phyloP scores from a whole-genome alignment of 2,113 vertebrate species.

The Todiramphus saurophagus region DNA sequence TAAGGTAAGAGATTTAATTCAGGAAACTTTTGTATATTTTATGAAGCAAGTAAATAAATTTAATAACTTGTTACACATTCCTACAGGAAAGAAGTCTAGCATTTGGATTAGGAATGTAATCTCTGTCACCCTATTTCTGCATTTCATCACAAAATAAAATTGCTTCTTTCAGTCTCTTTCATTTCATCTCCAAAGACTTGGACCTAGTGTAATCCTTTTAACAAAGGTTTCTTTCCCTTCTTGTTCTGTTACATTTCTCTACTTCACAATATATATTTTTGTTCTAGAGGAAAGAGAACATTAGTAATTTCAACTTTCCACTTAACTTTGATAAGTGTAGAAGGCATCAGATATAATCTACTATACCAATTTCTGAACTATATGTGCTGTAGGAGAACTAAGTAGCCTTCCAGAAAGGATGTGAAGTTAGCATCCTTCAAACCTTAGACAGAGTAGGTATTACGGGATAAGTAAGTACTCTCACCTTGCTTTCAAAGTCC shows the following conservation, averaged over 20 bases:
- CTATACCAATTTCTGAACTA: neutral
- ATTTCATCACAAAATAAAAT: neutral
- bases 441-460: neutral
- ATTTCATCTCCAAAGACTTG: neutral
- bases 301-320: neutral
- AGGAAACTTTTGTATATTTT: neutral
- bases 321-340: neutral
- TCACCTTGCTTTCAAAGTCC: constrained; percentile 4
- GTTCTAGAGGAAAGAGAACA: neutral
- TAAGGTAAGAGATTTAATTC: neutral
- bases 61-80: neutral
- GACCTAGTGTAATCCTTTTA: neutral
- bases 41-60: neutral
- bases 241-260: neutral
- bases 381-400: neutral
- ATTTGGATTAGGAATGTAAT: neutral
- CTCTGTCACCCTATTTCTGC: neutral
- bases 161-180: neutral
- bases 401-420: neutral
- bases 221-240: neutral
- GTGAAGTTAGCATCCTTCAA: neutral
- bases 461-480: neutral
- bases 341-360: neutral
- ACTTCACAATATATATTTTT: neutral
- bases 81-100: neutral